Evolutionary conservation across 1,140 invertebrate species (phyloP), one percentile per base, ranked within the genome.

Genomic region (Meteorus sp.): DNA sequence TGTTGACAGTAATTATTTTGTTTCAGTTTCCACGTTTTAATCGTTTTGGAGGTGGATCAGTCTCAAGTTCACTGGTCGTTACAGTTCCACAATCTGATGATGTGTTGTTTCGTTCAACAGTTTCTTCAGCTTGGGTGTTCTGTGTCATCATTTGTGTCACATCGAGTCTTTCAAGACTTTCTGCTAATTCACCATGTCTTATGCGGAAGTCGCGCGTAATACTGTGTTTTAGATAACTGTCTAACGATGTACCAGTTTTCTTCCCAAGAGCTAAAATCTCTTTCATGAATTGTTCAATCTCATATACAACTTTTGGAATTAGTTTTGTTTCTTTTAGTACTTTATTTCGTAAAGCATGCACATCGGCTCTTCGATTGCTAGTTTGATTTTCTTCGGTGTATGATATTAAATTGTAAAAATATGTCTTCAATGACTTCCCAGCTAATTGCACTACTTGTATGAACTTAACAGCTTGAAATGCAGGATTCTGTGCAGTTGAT

Each of bases 231-330:
- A 85, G 64, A 59, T 79, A 82, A 66, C 80, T 79, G 1, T 80
- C 74, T 33, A 86, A 65, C 56, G 82, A 66, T 25, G 79, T 35
- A 55, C 77, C 76, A 2, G 81, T 82, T 66, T 85, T 86, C 43
- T 85, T 86, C 2, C 81, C 78, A 25, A 87, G 69, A 7, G 81
- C 56, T 20, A 85, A 80, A 29, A 86, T 70, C 52, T 79, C 82
- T 67, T 84, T 84, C 31, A 84, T 80, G 52, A 86, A 86, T 60
- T 81, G 81, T 72, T 87, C 85, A 9, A 86, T 82, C 60, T 82
- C 82, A 60, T 80, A 80, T 50, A 86, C 72, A 0, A 85, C 77
- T 56, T 81, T 82, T 2, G 85, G 85, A 63, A 87, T 84, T 2
- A 75, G 63, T 63, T 81, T 82, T 0, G 84, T 84, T 69, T 86